Evolutionary conservation across 1,140 invertebrate species (phyloP).

Genomic region (Heliconius eleuchia): DNA sequence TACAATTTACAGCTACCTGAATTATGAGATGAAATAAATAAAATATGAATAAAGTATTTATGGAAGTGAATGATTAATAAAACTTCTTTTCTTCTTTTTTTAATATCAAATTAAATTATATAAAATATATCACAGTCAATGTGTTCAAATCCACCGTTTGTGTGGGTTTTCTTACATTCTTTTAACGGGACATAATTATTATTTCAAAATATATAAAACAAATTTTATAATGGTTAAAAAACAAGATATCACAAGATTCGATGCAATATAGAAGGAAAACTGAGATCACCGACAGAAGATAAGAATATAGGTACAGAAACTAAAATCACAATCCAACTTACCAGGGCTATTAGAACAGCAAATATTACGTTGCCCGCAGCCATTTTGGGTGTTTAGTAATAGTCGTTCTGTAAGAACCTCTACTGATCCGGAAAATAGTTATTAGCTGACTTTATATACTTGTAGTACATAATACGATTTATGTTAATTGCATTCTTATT

Average conservation of each 20-base stretch:
- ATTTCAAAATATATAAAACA: too few species aligned
- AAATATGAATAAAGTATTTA: background rate
- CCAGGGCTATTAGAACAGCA: constrained; percentile 43
- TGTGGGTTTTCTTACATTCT: too few species aligned
- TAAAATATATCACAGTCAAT: too few species aligned
- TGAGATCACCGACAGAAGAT: background rate
- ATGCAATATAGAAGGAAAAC: too few species aligned
- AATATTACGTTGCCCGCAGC: constrained; percentile 38
- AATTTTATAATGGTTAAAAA: too few species aligned
- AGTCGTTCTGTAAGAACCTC: background rate
- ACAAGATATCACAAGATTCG: too few species aligned
- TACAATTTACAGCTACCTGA: constrained; percentile 47
- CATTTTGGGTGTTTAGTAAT: constrained; percentile 32
- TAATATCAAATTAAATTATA: too few species aligned
- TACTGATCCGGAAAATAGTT: background rate
- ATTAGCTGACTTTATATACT: constrained; percentile 33
- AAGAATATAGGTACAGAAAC: background rate
- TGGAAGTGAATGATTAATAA: too few species aligned
- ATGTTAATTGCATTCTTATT: constrained; percentile 9
- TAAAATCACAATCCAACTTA: constrained; percentile 28
- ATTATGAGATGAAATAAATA: constrained; percentile 11
- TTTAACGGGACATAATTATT: too few species aligned
- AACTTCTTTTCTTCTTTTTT: too few species aligned
- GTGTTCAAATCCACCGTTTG: too few species aligned
- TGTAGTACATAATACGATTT: constrained; percentile 31